A percentile compares a stretch with the other conserved stretches of the same genome.
Evolutionary conservation across 1,140 invertebrate species (phyloP).

Genomic region (Lepeophtheirus salmonis): DNA sequence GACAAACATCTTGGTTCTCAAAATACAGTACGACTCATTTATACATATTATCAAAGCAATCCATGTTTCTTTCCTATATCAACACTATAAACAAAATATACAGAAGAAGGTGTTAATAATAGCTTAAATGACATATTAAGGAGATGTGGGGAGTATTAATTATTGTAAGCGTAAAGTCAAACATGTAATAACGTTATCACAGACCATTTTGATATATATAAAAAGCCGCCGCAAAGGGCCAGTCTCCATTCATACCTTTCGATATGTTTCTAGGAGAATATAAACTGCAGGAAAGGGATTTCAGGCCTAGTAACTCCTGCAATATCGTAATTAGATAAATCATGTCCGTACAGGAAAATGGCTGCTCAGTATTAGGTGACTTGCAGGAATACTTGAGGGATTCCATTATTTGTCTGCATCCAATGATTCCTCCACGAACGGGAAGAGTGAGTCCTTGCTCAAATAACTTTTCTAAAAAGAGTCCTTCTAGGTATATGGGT

Average conservation of each 20-base stretch:
- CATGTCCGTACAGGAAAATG: neutral
- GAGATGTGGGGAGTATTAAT: too few species aligned
- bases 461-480: neutral
- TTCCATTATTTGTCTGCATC: neutral
- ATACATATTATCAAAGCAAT: too few species aligned
- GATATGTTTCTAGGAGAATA: neutral
- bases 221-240: neutral
- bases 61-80: too few species aligned
- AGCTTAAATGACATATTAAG: too few species aligned
- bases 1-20: too few species aligned
- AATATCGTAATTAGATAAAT: neutral
- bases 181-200: too few species aligned
- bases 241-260: neutral
- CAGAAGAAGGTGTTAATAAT: too few species aligned
- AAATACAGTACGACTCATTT: too few species aligned
- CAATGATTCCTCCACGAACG: neutral
- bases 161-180: too few species aligned
- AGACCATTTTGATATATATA: neutral
- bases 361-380: neutral
- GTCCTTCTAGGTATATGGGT: neutral
- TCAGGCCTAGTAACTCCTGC: neutral
- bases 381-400: neutral
- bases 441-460: neutral
- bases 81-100: too few species aligned
- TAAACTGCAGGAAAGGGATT: neutral